Conservation (phyloP, 2,113 vertebrate genomes). For the Ginglymostoma cirratum region DNA sequence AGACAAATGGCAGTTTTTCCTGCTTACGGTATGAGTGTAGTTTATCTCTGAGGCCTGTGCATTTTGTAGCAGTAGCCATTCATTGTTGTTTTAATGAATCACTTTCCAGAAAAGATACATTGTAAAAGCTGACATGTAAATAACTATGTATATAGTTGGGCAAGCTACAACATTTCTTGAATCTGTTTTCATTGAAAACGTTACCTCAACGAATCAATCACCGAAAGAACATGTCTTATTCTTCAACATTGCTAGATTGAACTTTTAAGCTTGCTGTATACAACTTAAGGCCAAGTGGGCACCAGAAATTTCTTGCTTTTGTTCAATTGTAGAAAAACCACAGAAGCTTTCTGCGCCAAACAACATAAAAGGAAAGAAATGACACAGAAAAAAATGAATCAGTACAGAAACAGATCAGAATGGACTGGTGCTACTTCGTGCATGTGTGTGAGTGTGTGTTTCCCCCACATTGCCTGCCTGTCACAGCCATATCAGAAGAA, state of each 20-base stretch:
- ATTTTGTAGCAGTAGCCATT: neutral
- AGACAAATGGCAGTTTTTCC: slow-evolving; percentile 12
- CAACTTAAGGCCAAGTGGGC: neutral
- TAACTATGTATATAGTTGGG: neutral
- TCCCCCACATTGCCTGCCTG: no score
- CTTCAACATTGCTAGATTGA: neutral
- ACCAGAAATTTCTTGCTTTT: neutral
- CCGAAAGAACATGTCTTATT: neutral
- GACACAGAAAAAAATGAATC: neutral
- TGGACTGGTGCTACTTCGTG: neutral
- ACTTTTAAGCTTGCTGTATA: neutral
- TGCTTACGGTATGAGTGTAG: neutral
- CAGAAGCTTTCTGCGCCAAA: neutral
- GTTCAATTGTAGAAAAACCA: neutral
- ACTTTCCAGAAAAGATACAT: neutral
- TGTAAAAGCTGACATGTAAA: neutral
- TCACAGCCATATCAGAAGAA: no score
- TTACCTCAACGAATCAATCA: neutral
- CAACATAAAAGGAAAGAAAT: neutral
- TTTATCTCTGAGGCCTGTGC: neutral
- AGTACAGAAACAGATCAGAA: neutral
- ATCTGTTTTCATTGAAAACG: neutral
- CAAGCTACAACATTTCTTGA: neutral
- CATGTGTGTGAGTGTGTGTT: no score
- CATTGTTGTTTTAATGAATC: slow-evolving; percentile 13